Evolutionary conservation across 2,888 invertebrate species (phyloP), one percentile per base, ranked within the genome.

Genomic region (Perizoma flavofasciatum): DNA sequence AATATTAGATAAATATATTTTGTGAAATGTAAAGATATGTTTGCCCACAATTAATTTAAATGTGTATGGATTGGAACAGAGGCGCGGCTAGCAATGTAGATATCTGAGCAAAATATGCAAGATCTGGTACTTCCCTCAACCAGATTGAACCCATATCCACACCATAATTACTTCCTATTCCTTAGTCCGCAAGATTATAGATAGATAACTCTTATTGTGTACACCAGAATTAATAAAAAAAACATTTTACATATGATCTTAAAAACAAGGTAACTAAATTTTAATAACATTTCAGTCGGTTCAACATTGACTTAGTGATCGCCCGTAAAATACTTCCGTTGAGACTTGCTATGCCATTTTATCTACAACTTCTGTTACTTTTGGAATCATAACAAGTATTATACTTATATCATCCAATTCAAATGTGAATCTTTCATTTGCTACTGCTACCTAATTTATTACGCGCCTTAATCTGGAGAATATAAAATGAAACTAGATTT

Each of bases 1-100:
- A 65, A 66, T 56, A 60, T 39, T 56, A 68, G 55, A 62, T 47
- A 67, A 66, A 59, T 66, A 65, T 67, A 48, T 65, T 60, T 53
- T 72, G 53, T 65, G 57, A 58, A 62, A 47, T 58, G 60, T 60
- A 53, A 45, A 61, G 50, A 57, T 65, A 39, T 49, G 55, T 53
- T 46, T 50, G 53, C 41, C 47, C 63, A 51, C 39, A 48, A 33
- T 47, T 56, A 40, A 55, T 49, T 49, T 49, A 47, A 55, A 51
- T 60, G 45, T 61, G 6, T 58, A 53, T 47, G 53, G 33, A 55
- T 45, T 43, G 56, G 22, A 60, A 51, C 46, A 49, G 50, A 40
- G 22, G 53, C 37, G 50, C 46, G 46, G 34, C 33, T 53, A 44
- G 49, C 37, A 46, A 46, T 56, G 52, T 54, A 60, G 45, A 56